These are phyloP conservation scores for Schizaphis graminum DNA, from an alignment of 2,888 invertebrate genomes.

Conservation along the genomic window DNA sequence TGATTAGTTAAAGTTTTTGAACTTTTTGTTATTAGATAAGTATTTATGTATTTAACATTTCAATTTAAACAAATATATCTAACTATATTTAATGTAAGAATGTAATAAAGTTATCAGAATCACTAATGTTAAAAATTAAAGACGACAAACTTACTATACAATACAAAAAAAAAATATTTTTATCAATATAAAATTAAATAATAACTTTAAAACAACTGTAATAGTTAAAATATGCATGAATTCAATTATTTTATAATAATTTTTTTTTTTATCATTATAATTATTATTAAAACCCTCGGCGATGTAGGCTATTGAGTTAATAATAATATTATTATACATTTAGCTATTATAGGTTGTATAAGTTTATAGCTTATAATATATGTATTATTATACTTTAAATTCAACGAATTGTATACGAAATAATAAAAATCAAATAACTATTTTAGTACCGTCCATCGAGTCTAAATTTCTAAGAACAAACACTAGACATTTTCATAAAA, in stretches of 20 bases:
- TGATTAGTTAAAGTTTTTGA: neutral
- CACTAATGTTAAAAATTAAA: neutral
- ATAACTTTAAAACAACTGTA: no score
- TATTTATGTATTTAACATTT: neutral
- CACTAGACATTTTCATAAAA: neutral
- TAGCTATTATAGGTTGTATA: neutral
- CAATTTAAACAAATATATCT: neutral
- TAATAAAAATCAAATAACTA: neutral
- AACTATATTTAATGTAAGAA: neutral
- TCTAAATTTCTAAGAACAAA: neutral
- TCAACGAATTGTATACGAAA: neutral
- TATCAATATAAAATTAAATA: no score
- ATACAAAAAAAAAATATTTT: neutral
- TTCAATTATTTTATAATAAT: neutral
- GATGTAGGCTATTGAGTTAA: no score
- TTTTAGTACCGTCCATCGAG: neutral
- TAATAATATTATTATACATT: neutral
- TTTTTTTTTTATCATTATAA: no score
- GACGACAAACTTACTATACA: neutral
- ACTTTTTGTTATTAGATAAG: neutral
- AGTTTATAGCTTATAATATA: neutral
- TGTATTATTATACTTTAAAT: neutral
- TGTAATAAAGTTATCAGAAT: neutral
- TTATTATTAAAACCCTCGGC: no score
- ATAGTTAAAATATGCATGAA: neutral